A percentile compares a stretch with the other conserved stretches of the same genome.
Conservation (phyloP, 1,140 invertebrate species). For the Drosophila funebris region DNA sequence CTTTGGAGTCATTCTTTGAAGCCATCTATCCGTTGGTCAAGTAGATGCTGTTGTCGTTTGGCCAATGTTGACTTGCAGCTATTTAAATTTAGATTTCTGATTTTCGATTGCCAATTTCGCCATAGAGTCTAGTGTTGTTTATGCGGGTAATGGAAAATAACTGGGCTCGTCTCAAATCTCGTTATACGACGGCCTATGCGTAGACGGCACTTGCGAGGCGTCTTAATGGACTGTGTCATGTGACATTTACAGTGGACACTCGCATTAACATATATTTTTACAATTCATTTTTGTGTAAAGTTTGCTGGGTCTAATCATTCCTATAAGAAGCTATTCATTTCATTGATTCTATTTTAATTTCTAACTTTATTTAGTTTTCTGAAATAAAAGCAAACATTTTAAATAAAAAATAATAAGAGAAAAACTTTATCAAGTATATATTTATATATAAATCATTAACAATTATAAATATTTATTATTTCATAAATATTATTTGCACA, state of each 20-base stretch:
- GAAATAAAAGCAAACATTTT: too few relatives aligned
- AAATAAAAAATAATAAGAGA: too few relatives aligned
- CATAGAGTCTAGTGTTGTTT: conserved; percentile 21
- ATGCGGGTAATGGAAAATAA: conserved; percentile 33
- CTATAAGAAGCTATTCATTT: too few relatives aligned
- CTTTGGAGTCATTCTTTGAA: conserved; percentile 33
- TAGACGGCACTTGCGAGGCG: conserved; percentile 14
- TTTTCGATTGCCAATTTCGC: conserved; percentile 26
- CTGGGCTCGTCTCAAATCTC: conserved; percentile 21
- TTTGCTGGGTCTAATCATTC: too few relatives aligned
- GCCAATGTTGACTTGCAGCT: conserved; percentile 24
- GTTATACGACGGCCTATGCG: neutral
- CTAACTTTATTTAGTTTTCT: too few relatives aligned
- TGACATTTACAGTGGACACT: conserved; percentile 13
- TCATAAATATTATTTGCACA: too few relatives aligned
- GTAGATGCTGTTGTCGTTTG: too few relatives aligned
- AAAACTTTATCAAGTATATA: too few relatives aligned
- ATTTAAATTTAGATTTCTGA: neutral
- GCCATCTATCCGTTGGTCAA: conserved; percentile 29
- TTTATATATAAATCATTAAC: too few relatives aligned
- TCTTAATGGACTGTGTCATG: conserved; percentile 10
- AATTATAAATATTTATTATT: too few relatives aligned
- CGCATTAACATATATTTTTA: neutral
- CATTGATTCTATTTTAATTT: too few relatives aligned
- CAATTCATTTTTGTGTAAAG: too few relatives aligned